Evolutionary conservation across 1,140 invertebrate genomes (phyloP).

Genomic region (Philotrypesis tridentata): DNA sequence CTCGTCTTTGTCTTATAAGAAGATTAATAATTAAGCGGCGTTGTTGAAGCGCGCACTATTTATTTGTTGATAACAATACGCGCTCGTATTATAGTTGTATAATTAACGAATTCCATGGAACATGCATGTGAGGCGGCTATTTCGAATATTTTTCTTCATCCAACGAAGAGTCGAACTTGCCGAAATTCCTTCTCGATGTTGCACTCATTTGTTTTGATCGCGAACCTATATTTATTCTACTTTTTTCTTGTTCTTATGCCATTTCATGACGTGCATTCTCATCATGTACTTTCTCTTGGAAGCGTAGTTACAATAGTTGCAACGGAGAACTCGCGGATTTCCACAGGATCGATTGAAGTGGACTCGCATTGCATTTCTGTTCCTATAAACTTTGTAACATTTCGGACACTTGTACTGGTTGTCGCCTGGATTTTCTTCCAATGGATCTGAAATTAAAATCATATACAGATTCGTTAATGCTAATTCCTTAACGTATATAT

Average conservation of each 20-base stretch:
- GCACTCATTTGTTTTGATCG: no score
- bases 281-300: conserved; percentile 20
- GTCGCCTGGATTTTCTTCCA: background rate
- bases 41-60: background rate
- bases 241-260: background rate
- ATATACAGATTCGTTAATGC: background rate
- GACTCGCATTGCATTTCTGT: conserved; percentile 27
- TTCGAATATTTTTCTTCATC: no score
- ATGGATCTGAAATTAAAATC: background rate
- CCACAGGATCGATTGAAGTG: conserved; percentile 18
- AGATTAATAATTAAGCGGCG: background rate
- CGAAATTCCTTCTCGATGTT: no score
- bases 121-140: no score
- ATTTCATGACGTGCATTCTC: conserved; percentile 5
- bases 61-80: no score
- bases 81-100: no score
- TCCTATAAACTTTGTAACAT: conserved; percentile 20
- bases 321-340: background rate
- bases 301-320: conserved; percentile 3
- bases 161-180: no score
- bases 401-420: conserved; percentile 57
- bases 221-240: background rate
- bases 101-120: no score
- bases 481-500: no score
- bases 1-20: background rate